Evolutionary conservation across 2,888 invertebrate genomes (phyloP).

Genomic region (Oscheius sp.): DNA sequence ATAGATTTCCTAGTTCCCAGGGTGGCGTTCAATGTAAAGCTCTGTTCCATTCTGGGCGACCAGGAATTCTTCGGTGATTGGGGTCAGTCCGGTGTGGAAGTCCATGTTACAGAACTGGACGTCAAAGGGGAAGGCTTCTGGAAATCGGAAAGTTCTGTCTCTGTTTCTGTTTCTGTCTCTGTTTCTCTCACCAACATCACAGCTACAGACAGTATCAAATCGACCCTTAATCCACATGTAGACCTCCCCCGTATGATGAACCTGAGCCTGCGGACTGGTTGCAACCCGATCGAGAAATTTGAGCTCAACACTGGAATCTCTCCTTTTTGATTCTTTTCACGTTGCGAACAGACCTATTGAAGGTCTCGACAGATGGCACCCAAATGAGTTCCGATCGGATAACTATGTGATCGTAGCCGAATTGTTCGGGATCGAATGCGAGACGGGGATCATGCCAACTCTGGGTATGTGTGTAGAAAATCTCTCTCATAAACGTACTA

Average conservation of each 20-base stretch:
- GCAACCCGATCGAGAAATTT: conserved; percentile 24
- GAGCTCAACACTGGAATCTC: conserved; percentile 12
- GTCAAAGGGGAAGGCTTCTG: conserved; percentile 27
- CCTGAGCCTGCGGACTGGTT: conserved; percentile 7
- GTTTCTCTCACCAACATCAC: conserved; percentile 4
- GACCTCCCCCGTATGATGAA: conserved; percentile 15
- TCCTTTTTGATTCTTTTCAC: neutral
- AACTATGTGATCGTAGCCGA: conserved; percentile 18
- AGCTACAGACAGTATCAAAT: conserved; percentile 22
- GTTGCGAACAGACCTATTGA: conserved; percentile 17
- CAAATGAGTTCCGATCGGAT: conserved; percentile 11
- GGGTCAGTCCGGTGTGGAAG: conserved; percentile 15
- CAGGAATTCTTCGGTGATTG: neutral
- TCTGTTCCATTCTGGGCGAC: neutral
- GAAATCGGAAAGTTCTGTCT: neutral
- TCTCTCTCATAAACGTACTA: neutral
- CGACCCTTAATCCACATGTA: conserved; percentile 24
- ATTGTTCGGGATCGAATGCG: conserved; percentile 3
- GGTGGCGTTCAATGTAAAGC: conserved; percentile 7
- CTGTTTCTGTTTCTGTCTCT: neutral
- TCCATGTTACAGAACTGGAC: conserved; percentile 9
- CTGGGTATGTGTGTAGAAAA: neutral
- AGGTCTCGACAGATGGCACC: conserved; percentile 18
- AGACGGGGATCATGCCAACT: conserved; percentile 15
- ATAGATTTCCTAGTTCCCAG: neutral